phyloP scores from a whole-genome alignment of 2,797 vertebrate genomes.

The Rousettus madagascariensis region DNA sequence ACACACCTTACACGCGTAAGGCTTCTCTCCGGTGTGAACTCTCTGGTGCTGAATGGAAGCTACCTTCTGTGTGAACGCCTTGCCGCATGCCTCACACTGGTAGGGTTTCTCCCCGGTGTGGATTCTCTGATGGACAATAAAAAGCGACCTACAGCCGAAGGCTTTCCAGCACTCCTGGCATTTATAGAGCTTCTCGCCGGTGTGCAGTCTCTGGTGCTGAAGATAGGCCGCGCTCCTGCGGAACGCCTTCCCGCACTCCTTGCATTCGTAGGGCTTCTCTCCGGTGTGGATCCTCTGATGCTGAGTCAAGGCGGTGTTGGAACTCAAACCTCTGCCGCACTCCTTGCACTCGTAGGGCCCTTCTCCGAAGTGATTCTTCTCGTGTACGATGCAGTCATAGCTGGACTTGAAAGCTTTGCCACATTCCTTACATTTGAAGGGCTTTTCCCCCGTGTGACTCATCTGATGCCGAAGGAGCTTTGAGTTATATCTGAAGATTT shows the following conservation, averaged over 20 bases:
- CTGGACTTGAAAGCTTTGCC: conserved; percentile 66
- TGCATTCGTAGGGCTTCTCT: conserved; percentile 45
- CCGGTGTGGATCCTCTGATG: conserved; percentile 53
- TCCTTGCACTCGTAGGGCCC: conserved; percentile 50
- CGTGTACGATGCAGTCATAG: background rate
- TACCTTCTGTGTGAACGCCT: conserved; percentile 55
- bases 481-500: conserved; percentile 57
- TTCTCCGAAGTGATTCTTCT: conserved; percentile 47
- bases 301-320: conserved; percentile 45
- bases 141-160: conserved; percentile 42
- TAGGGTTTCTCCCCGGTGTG: conserved; percentile 68
- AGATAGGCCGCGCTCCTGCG: background rate
- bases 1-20: conserved; percentile 47
- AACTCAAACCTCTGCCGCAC: conserved; percentile 62
- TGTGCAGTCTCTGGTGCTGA: conserved; percentile 63
- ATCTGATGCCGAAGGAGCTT: conserved; percentile 45
- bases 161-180: conserved; percentile 44
- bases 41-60: conserved; percentile 50
- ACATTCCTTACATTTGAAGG: conserved; percentile 46
- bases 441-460: conserved; percentile 47
- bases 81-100: conserved; percentile 56
- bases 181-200: background rate
- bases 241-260: conserved; percentile 52
- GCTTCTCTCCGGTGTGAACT: conserved; percentile 49
- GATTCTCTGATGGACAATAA: conserved; percentile 11